A percentile compares a stretch with the other conserved stretches of the same genome.
phyloP scores from a whole-genome alignment of 2,888 invertebrate species.

The Drosophila merina region DNA sequence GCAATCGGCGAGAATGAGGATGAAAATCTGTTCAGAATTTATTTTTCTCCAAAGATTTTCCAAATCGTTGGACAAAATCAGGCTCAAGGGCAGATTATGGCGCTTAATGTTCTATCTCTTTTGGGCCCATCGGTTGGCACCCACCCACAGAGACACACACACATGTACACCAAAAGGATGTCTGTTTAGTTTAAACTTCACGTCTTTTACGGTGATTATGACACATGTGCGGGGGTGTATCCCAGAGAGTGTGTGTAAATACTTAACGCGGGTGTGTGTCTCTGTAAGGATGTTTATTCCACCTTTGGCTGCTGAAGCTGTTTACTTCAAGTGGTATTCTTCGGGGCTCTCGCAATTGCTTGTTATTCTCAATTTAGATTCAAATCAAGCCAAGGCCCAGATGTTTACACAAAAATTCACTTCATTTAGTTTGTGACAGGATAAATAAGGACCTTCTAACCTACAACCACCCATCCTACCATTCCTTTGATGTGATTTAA shows the following conservation, averaged over 20 bases:
- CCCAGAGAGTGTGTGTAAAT: conserved; percentile 9
- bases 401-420: conserved; percentile 71
- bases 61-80: conserved; percentile 75
- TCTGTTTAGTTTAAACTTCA: conserved; percentile 75
- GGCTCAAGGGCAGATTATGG: conserved; percentile 53
- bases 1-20: conserved; percentile 20
- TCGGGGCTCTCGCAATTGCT: conserved; percentile 31
- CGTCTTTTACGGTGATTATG: conserved; percentile 76
- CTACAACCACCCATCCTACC: background rate
- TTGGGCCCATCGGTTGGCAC: background rate
- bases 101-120: conserved; percentile 30
- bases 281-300: conserved; percentile 3
- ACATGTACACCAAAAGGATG: conserved; percentile 41
- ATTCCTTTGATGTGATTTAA: conserved; percentile 33
- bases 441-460: conserved; percentile 27
- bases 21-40: conserved; percentile 50
- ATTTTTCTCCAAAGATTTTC: conserved; percentile 73
- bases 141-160: conserved; percentile 2
- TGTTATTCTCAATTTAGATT: conserved; percentile 54
- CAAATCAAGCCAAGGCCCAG: conserved; percentile 51
- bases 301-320: conserved; percentile 35
- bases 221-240: conserved; percentile 52
- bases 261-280: conserved; percentile 3
- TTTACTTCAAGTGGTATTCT: conserved; percentile 42
- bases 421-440: conserved; percentile 71